These are phyloP conservation scores for Lapara coniferarum DNA, from an alignment of 2,888 invertebrate species.

Conservation along the genomic window DNA sequence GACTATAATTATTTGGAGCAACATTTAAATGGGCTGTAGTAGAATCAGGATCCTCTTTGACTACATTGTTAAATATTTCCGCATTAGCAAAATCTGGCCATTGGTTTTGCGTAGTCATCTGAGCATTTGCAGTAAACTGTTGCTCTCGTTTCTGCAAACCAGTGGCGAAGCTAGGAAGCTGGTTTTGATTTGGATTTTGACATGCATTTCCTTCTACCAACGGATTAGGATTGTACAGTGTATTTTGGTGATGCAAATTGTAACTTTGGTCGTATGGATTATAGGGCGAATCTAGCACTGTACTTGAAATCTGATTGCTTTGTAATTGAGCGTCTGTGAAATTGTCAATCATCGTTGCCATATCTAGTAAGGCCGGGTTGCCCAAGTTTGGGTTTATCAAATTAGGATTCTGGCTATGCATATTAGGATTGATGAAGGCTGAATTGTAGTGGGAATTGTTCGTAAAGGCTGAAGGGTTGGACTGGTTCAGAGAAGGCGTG, in stretches of 20 bases:
- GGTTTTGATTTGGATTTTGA: constrained; percentile 70
- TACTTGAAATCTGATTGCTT: constrained; percentile 93
- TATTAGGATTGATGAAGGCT: constrained; percentile 76
- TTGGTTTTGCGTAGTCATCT: constrained; percentile 62
- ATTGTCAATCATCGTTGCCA: constrained; percentile 90
- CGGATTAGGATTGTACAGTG: constrained; percentile 83
- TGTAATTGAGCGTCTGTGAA: constrained; percentile 91
- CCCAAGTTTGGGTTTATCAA: constrained; percentile 78
- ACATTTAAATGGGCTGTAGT: constrained; percentile 85
- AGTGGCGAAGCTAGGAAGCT: constrained; percentile 72
- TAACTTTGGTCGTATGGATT: constrained; percentile 85
- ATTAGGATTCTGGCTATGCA: constrained; percentile 70
- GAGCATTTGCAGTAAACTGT: constrained; percentile 51
- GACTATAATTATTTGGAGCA: constrained; percentile 78
- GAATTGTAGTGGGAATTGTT: constrained; percentile 74
- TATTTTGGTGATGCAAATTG: constrained; percentile 86
- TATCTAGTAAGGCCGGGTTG: constrained; percentile 86
- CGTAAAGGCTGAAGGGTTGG: constrained; percentile 64
- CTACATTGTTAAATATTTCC: constrained; percentile 79
- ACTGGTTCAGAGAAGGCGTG: constrained; percentile 72
- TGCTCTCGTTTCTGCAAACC: constrained; percentile 74
- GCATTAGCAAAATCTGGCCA: constrained; percentile 76
- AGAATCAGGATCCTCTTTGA: constrained; percentile 90
- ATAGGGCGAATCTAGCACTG: constrained; percentile 89
- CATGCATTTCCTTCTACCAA: constrained; percentile 73